Evolutionary conservation across 2,888 invertebrate species (phyloP), one percentile per base, ranked within the genome.

Genomic region (Tiliacea citrago): DNA sequence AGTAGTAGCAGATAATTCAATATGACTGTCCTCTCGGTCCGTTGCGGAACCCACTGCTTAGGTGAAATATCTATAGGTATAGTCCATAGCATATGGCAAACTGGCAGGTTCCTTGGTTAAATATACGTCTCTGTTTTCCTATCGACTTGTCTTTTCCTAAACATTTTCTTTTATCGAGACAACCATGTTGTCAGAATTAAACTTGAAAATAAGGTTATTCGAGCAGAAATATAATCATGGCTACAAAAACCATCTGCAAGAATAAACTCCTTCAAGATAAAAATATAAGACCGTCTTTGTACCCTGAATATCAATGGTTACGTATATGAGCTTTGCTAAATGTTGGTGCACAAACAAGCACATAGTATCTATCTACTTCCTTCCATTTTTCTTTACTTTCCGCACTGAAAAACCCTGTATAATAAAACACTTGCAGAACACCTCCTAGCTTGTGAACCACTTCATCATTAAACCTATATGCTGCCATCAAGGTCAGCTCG

Each of bases 401-500:
- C 8, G 8, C n/a, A 6, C 16, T 21, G 29, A 42, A 57, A 55
- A 12, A 9, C 12, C 0, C 24, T 24, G 5, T 24, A 70, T 21
- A 29, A 29, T 29, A 10, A 63, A 60, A 6, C 21, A 42, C 57
- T 3, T 39, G 10, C 57, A 51, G 8, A n/a, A 10, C 13, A 13
- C 39, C 8, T 18, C 7, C 12, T 9, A 81, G 13, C 63, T 47
- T 53, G 45, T 62, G 47, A 53, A 53, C 5, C n/a, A 24, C 21
- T 24, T 51, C 12, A 42, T 55, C 6, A 35, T n/a, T 53, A 39
- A 45, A 42, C 53, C 29, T 35, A 47, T 51, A 76, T 74, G 45
- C 51, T 10, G 18, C 82, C 7, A 65, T 53, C 65, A 81, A 84
- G 81, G 81, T 47, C 35, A 68, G 49, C 10, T 65, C 9, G 29